These are phyloP conservation scores for Maniola hyperantus DNA, from an alignment of 2,888 invertebrate genomes.

Conservation along the genomic window DNA sequence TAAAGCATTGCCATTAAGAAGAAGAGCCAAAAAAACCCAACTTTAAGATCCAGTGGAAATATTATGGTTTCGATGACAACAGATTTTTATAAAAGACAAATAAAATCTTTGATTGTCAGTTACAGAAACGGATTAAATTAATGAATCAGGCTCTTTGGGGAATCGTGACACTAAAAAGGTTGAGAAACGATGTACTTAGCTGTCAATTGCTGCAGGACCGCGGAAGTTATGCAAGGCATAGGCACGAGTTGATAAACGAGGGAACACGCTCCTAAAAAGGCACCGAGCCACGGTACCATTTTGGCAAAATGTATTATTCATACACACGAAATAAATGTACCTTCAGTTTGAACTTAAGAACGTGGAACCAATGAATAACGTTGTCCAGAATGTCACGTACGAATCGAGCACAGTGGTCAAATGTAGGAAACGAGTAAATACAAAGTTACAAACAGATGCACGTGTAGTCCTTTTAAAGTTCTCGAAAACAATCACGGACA, in stretches of 20 bases:
- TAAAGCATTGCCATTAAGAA: too few species aligned
- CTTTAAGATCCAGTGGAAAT: not conserved
- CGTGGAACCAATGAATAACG: slow-evolving; percentile 42
- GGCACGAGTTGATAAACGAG: slow-evolving; percentile 47
- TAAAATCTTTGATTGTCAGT: not conserved
- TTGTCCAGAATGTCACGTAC: slow-evolving; percentile 39
- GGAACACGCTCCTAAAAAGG: slow-evolving; percentile 59
- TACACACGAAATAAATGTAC: slow-evolving; percentile 57
- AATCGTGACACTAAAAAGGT: slow-evolving; percentile 22
- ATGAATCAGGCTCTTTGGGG: not conserved
- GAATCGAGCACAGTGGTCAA: slow-evolving; percentile 36
- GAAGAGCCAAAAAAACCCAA: too few species aligned
- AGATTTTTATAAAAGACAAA: not conserved
- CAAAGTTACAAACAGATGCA: slow-evolving; percentile 22
- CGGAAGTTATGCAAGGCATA: slow-evolving; percentile 52
- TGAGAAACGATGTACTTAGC: slow-evolving; percentile 15
- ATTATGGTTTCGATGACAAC: not conserved
- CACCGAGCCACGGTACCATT: slow-evolving; percentile 49
- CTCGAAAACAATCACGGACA: slow-evolving; percentile 30
- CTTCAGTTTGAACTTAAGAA: slow-evolving; percentile 42
- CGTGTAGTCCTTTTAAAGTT: slow-evolving; percentile 21
- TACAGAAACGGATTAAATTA: not conserved
- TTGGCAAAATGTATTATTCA: slow-evolving; percentile 76
- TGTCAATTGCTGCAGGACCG: slow-evolving; percentile 39
- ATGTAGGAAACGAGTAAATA: slow-evolving; percentile 31